Base-by-base conservation (phyloP, 2,888 invertebrate species). In the Liposcelis brunnea region DNA sequence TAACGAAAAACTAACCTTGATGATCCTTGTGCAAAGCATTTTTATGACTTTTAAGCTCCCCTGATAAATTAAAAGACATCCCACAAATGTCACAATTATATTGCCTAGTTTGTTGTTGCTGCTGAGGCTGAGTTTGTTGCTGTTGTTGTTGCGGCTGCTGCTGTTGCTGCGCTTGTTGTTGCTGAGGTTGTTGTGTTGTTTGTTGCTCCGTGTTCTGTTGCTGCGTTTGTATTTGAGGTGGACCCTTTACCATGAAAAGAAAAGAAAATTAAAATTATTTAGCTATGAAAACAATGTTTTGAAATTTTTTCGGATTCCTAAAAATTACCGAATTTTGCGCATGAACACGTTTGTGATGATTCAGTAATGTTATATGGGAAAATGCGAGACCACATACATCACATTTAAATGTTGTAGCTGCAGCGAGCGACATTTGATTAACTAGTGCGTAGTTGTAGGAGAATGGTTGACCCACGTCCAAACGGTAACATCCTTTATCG, bases 331-430 rank as follows among this genome's bases (percentile, higher is more conserved):
- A 12, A 40, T 16, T 16, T 21, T 40, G 40, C 11, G 44, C 53
- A 48, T 84, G 84, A 57, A 81, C 77, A 53, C 84, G 73, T 65
- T 86, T 87, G 62, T 86, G 86, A 56, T 86, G 83, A 64, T 83
- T 85, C n/a, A 86, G 65, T 47, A 85, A 62, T 40, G 81, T 75
- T 51, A 85, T 69, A 59, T 86, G 85, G 1, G 81, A 80, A 61
- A 86, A 87, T 71, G 84, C 84, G 49, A 85, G 67, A 37, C 85
- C 85, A 58, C 86, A 86, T 7, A 85, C 80, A 62, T 87, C 86
- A 63, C 86, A 86, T 64, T 86, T 87, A 61, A 84, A 86, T 54
- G 83, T 83, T 19, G 85, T 83, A 45, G 67, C 64, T 1, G 58
- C 55, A 6, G 80, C 77, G 48, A 85, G 70, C 55, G 83, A 81